phyloP scores from a whole-genome alignment of 2,113 vertebrate genomes.

The Solea senegalensis region DNA sequence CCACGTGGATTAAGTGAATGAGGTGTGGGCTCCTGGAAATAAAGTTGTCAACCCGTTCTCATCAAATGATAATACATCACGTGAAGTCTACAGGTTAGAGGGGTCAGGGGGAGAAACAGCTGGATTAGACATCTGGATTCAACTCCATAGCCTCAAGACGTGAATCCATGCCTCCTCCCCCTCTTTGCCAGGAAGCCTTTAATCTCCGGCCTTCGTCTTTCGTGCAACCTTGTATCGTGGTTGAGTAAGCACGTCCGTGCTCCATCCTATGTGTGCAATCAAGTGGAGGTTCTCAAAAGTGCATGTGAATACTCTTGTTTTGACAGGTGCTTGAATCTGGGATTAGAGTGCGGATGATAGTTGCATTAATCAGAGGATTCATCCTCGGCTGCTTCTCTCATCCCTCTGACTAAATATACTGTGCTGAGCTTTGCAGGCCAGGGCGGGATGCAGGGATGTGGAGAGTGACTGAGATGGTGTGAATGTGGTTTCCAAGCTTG shows the following conservation, averaged over 20 bases:
- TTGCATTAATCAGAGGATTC: constrained; percentile 68
- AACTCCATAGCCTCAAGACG: constrained; percentile 6
- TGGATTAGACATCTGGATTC: constrained; percentile 13
- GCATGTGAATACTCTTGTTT: constrained; percentile 67
- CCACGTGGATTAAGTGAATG: neutral
- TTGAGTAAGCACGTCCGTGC: constrained; percentile 16
- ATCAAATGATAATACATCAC: neutral
- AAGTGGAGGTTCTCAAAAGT: constrained; percentile 47
- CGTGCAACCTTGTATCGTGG: constrained; percentile 3
- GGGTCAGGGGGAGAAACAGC: constrained; percentile 8
- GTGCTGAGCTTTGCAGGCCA: constrained; percentile 30
- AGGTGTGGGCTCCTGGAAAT: constrained; percentile 7
- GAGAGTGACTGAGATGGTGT: constrained; percentile 43
- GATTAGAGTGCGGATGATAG: constrained; percentile 69
- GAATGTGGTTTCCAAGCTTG: constrained; percentile 62
- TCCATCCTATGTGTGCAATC: constrained; percentile 26
- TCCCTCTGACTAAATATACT: constrained; percentile 62
- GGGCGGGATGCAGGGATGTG: constrained; percentile 21
- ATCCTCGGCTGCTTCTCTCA: constrained; percentile 54
- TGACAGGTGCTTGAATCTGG: constrained; percentile 76
- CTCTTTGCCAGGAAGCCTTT: constrained; percentile 49
- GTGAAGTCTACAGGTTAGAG: neutral
- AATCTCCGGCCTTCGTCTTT: constrained; percentile 36
- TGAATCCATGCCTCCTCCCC: neutral
- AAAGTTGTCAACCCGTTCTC: constrained; percentile 17